Conservation (phyloP, 2,888 invertebrate genomes). For the Rotaria socialis region DNA sequence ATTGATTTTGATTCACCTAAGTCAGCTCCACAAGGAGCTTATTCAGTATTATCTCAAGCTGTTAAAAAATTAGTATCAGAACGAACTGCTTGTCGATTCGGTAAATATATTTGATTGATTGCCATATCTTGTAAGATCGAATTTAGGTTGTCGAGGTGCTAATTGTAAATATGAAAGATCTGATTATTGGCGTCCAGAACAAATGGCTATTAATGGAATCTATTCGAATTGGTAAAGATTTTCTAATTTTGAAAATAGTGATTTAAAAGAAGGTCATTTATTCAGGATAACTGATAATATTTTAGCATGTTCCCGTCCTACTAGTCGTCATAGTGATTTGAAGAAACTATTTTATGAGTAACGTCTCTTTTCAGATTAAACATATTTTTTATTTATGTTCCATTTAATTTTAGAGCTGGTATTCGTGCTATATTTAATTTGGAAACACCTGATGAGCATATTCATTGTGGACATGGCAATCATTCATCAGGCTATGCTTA, state of each 20-base stretch:
- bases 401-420: conserved; percentile 39
- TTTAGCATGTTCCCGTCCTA: conserved; percentile 42
- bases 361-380: background rate
- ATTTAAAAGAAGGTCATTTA: background rate
- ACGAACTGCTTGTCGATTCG: conserved; percentile 17
- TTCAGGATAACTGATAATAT: conserved; percentile 45
- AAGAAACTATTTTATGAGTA: conserved; percentile 36
- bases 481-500: conserved; percentile 44
- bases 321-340: background rate
- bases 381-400: too few species aligned
- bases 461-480: conserved; percentile 45
- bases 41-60: background rate
- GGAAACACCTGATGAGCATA: conserved; percentile 45
- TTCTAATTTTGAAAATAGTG: background rate
- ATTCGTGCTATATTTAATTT: conserved; percentile 46
- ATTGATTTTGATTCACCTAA: background rate
- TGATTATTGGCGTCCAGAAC: conserved; percentile 42
- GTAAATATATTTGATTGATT: background rate
- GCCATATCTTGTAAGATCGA: background rate
- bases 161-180: conserved; percentile 46
- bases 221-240: conserved; percentile 45
- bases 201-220: conserved; percentile 43
- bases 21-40: conserved; percentile 9
- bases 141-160: conserved; percentile 40
- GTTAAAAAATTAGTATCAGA: background rate